Conservation (phyloP, 2,888 invertebrate genomes). For the Adelphocoris suturalis region DNA sequence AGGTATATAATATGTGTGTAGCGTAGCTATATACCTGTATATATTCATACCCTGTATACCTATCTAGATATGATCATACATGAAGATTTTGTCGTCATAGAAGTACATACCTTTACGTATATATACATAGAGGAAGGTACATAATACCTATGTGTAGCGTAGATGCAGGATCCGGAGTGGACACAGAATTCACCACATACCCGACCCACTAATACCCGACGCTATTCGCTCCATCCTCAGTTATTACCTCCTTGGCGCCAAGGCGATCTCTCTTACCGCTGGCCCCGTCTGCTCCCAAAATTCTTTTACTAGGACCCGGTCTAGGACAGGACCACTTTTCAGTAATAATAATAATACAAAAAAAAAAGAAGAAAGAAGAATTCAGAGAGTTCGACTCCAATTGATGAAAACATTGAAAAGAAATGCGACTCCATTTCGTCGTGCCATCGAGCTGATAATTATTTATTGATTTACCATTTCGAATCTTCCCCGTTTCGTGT, state of each 20-base stretch:
- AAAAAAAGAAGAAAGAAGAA: background rate
- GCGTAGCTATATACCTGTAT: too few species aligned
- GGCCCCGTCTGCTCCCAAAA: conserved; percentile 69
- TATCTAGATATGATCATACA: too few species aligned
- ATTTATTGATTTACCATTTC: conserved; percentile 54
- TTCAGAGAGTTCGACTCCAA: conserved; percentile 15
- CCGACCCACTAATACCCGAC: conserved; percentile 57
- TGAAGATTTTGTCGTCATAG: too few species aligned
- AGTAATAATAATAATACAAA: too few species aligned
- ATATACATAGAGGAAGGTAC: too few species aligned
- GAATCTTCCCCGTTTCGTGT: background rate
- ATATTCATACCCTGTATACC: too few species aligned
- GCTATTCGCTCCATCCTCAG: conserved; percentile 58
- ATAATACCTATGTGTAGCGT: too few species aligned
- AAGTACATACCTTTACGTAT: too few species aligned
- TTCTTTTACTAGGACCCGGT: conserved; percentile 51
- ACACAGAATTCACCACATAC: conserved; percentile 14
- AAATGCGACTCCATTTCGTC: background rate
- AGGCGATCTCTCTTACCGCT: conserved; percentile 59
- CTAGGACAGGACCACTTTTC: conserved; percentile 37
- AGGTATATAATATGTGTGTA: too few species aligned
- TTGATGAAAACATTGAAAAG: conserved; percentile 11
- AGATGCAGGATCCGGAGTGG: background rate
- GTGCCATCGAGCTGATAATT: conserved; percentile 14
- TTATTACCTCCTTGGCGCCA: conserved; percentile 65